These are phyloP conservation scores for roundworm (Caenorhabditis elegans) DNA, from an alignment of 1,140 invertebrate species.

Conservation along the genomic window WBcel235 BX284605.5:6609501-6610000, in stretches of 20 bases:
- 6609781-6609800: neutral
- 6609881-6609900: neutral
- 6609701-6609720: neutral
- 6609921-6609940: neutral
- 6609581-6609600: neutral
- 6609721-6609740: neutral
- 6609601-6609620: neutral
- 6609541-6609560: neutral
- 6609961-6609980: neutral
- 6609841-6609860: neutral
- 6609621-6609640: neutral
- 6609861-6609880: neutral
- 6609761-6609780: neutral
- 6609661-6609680: neutral
- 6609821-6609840: neutral
- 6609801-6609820: neutral
- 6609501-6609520: neutral
- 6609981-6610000: neutral
- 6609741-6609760: neutral
- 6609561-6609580: neutral
- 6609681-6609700: neutral
- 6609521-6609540: slow-evolving; percentile 1
- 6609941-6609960: neutral
- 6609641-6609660: neutral
- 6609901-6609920: neutral